A percentile compares a stretch with the other conserved stretches of the same genome.
Evolutionary conservation across 1,140 invertebrate species (phyloP).

Genomic region (Micrasema longulum): DNA sequence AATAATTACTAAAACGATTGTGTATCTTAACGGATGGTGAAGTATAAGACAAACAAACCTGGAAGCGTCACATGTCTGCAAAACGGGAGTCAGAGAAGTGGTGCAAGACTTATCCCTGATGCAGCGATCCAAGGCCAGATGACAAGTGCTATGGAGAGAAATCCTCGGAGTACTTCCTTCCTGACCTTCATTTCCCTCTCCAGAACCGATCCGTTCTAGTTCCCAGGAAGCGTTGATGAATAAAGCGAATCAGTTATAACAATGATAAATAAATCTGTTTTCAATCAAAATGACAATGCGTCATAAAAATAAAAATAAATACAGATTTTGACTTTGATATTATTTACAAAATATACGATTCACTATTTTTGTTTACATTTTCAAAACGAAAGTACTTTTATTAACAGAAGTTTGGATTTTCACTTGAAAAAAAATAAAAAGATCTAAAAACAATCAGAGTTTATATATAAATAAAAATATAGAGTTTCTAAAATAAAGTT

Average conservation of each 20-base stretch:
- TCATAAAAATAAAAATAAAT: too few species aligned
- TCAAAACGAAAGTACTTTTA: too few species aligned
- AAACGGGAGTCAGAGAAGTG: slow-evolving; percentile 79
- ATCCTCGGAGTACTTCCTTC: slow-evolving; percentile 65
- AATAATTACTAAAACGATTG: neutral
- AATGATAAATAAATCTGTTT: too few species aligned
- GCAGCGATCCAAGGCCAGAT: slow-evolving; percentile 78
- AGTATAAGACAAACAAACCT: slow-evolving; percentile 18
- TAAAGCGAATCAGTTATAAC: neutral
- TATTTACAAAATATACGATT: too few species aligned
- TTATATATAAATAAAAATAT: too few species aligned
- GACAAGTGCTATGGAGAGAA: slow-evolving; percentile 80
- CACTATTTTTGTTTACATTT: too few species aligned
- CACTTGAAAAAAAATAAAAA: too few species aligned
- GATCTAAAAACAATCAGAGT: too few species aligned
- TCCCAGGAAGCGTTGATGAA: neutral
- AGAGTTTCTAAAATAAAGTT: too few species aligned
- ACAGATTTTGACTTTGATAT: too few species aligned
- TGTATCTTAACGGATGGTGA: neutral
- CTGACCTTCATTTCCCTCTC: slow-evolving; percentile 56
- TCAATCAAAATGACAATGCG: too few species aligned
- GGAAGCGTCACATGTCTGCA: slow-evolving; percentile 81
- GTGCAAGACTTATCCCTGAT: slow-evolving; percentile 83
- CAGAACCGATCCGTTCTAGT: slow-evolving; percentile 48
- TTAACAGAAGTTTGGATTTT: too few species aligned